Evolutionary conservation across 92 coral and sea anemone species (phyloP).

Genomic region (Paragorgia papillata): DNA sequence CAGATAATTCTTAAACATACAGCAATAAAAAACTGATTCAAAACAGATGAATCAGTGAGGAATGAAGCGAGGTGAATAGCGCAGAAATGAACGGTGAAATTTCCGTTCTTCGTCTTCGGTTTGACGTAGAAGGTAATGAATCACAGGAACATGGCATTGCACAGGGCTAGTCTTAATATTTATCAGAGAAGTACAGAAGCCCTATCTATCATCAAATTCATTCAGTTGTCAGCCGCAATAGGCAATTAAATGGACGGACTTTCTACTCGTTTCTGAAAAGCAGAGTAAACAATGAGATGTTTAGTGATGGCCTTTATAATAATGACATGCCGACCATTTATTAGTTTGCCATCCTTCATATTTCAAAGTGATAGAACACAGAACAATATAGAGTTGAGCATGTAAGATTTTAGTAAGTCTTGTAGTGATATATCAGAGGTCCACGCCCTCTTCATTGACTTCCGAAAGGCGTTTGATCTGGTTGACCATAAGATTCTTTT

Average conservation of each 20-base stretch:
- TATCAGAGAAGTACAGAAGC: conserved; percentile 3
- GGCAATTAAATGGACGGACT: background rate
- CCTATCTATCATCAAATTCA: background rate
- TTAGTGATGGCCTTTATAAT: no score
- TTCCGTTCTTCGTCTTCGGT: background rate
- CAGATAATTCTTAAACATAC: background rate
- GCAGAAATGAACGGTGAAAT: background rate
- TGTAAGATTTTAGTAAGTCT: no score
- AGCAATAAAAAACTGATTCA: background rate
- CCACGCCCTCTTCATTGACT: no score
- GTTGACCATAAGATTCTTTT: no score
- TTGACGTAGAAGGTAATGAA: no score
- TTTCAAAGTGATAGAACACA: no score
- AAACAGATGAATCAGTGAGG: background rate
- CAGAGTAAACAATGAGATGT: background rate
- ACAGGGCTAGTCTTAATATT: background rate
- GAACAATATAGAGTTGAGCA: no score
- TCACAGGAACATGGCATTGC: no score
- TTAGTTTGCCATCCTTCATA: no score
- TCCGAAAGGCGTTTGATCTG: no score
- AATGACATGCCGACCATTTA: no score
- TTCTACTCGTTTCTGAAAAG: background rate
- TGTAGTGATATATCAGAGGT: no score
- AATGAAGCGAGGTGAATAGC: background rate
- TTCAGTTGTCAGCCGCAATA: background rate